Base-by-base conservation (phyloP, 2,797 vertebrate genomes). In the Rhincodon typus region DNA sequence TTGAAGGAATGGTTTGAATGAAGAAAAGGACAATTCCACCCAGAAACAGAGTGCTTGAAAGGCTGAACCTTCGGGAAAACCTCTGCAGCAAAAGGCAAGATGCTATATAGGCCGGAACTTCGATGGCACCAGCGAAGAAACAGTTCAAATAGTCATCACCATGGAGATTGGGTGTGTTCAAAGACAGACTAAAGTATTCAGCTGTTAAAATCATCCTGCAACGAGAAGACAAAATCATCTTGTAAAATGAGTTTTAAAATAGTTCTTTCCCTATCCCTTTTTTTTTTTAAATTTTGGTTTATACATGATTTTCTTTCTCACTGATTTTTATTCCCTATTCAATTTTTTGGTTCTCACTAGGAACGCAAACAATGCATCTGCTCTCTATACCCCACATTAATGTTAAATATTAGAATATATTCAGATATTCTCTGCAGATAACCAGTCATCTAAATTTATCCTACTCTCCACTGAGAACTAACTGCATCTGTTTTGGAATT, bases 111-210 rank as follows among this genome's bases (percentile, higher is more conserved):
- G 74, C 74, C 1, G 74, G 74, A 79, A 79, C 34, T 79, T 79
- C 74, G 10, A 79, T 79, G 34, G 34, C 74, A 79, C 12, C 74
- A n/a, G 13, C 15, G 57, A 99, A 97, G 96, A 99, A 98, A 96
- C 98, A 98, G 97, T 99, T 99, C 96, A 99, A 4, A 53, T 98
- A 99, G 25, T 97, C 96, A 0, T 98, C 97, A 0, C 99, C 99
- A 0, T 98, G 97, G 96, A 99, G 97, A 97, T 99, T 99, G 0
- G 98, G 98, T 0, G 98, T 99, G 96, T 99, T 99, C 8, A 99
- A 97, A 17, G 74, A n/a, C 13, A 79, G 34, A 2, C 74, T n/a
- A n/a, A 17, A 79, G 34, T 79, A 79, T 79, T 15, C 74, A 79
- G n/a, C 1, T 79, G 74, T 4, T n/a, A 38, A 13, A n/a, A 79